Evolutionary conservation across 2,888 invertebrate species (phyloP), one percentile per base, ranked within the genome.

Genomic region (Lobophora halterata): DNA sequence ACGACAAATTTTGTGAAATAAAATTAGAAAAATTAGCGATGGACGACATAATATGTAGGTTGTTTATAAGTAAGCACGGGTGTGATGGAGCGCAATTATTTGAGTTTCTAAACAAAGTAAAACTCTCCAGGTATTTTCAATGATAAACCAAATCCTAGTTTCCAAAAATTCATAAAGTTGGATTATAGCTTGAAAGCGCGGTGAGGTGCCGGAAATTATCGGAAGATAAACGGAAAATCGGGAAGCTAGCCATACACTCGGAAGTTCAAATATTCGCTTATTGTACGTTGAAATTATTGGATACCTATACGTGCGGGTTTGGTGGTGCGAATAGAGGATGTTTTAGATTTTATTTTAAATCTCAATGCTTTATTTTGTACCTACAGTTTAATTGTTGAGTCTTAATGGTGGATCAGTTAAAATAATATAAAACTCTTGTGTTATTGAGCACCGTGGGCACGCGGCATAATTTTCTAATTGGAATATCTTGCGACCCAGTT

Each of bases 1-100:
- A 52, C 60, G 72, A 72, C 72, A 76, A 74, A 77, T 78, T 78
- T 74, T 78, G 72, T 78, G 71, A 75, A 72, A 78, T 71, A 49
- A 46, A 50, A 51, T 58, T 47, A 49, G 56, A 61, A 65, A 66
- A 63, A 64, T 61, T 30, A 48, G 40, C 49, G 43, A 52, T 54
- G 39, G 49, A 49, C 38, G 20, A 44, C 21, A n/a, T n/a, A n/a
- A n/a, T n/a, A n/a, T n/a, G n/a, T n/a, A n/a, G n/a, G n/a, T n/a
- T n/a, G n/a, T n/a, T n/a, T n/a, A n/a, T n/a, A n/a, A n/a, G n/a
- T n/a, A n/a, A n/a, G n/a, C n/a, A n/a, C n/a, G n/a, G n/a, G n/a
- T n/a, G n/a, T n/a, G n/a, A n/a, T n/a, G n/a, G n/a, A n/a, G n/a
- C n/a, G n/a, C n/a, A n/a, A n/a, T n/a, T n/a, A n/a, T n/a, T n/a